A percentile compares a stretch with the other conserved stretches of the same genome.
These are phyloP conservation scores for Sander vitreus DNA, from an alignment of 2,113 vertebrate genomes.

Conservation along the genomic window DNA sequence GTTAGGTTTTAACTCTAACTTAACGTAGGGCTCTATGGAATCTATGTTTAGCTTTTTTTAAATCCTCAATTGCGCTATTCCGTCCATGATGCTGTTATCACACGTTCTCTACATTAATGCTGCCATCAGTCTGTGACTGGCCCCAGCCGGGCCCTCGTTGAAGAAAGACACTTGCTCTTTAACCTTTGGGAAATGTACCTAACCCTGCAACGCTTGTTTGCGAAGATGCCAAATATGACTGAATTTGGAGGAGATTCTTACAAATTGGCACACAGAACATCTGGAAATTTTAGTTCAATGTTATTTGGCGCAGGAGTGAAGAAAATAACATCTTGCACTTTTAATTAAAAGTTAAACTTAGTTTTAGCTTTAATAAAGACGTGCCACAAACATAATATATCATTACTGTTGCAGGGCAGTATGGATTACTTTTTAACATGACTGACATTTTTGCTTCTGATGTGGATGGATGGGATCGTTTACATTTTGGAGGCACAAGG, in stretches of 20 bases:
- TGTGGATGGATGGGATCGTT: not conserved
- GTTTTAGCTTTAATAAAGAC: not conserved
- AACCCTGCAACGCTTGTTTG: no score
- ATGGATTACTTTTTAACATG: not conserved
- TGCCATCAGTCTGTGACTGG: no score
- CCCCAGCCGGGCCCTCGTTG: no score
- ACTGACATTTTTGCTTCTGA: not conserved
- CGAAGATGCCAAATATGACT: no score
- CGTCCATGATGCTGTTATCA: no score
- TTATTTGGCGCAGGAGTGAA: not conserved
- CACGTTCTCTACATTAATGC: no score
- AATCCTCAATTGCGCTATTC: no score
- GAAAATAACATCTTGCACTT: no score
- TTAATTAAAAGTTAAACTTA: not conserved
- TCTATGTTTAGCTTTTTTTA: no score
- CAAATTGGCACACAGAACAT: not conserved
- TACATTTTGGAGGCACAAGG: not conserved
- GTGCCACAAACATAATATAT: not conserved
- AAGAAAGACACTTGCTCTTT: not conserved
- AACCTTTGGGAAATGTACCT: not conserved
- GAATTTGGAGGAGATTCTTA: not conserved
- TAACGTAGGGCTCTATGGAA: no score
- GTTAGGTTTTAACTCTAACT: no score
- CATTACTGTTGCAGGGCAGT: not conserved
- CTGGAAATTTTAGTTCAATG: not conserved